Conservation (phyloP, 2,113 vertebrate species). For the Phodopus roborovskii region DNA sequence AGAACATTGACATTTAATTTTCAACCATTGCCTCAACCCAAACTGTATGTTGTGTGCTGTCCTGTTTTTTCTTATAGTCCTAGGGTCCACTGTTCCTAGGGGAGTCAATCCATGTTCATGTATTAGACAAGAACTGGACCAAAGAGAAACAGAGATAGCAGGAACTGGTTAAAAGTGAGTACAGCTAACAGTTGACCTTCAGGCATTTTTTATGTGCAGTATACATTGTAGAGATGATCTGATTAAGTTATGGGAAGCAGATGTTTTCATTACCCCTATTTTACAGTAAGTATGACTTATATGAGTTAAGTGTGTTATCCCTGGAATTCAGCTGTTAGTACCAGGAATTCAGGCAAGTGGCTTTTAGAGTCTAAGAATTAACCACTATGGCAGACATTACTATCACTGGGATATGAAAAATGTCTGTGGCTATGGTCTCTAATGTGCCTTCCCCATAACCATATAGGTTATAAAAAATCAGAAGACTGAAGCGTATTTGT, state of each 20-base stretch:
- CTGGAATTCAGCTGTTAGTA: neutral
- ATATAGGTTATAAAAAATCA: neutral
- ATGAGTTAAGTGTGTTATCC: neutral
- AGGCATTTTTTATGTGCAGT: neutral
- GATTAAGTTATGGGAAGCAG: neutral
- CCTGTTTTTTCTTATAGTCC: neutral
- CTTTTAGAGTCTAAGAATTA: neutral
- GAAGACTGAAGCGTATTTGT: neutral
- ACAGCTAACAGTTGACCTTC: neutral
- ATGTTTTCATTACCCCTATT: neutral
- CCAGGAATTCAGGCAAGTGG: neutral
- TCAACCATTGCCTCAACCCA: neutral
- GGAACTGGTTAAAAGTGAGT: neutral
- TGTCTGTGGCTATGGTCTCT: neutral
- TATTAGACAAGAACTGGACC: neutral
- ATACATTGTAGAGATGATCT: neutral
- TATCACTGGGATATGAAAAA: no score
- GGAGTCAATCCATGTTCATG: neutral
- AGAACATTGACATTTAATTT: neutral
- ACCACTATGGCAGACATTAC: neutral
- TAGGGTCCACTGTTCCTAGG: neutral
- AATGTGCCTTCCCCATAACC: neutral
- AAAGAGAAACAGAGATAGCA: neutral
- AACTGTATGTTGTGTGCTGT: fast-evolving
- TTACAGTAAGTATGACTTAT: neutral